These are phyloP conservation scores for Chymomyza fuscimana DNA, from an alignment of 2,888 invertebrate genomes.

Conservation along the genomic window DNA sequence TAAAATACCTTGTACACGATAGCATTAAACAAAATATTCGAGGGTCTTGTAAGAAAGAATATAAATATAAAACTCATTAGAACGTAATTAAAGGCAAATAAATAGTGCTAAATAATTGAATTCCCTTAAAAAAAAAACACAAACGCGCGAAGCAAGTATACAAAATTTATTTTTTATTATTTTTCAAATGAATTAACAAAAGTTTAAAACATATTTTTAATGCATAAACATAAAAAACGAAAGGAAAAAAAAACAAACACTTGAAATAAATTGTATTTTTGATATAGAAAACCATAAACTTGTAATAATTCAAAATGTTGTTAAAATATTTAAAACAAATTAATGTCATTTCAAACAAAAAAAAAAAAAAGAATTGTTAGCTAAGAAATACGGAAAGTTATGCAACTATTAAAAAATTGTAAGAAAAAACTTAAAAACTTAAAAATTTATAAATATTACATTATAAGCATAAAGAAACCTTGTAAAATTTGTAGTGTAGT, in stretches of 20 bases:
- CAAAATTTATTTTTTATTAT: conserved; percentile 19
- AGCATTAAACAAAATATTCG: conserved; percentile 65
- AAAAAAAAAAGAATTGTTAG: neutral
- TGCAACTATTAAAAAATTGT: neutral
- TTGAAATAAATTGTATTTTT: conserved; percentile 54
- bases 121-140: conserved; percentile 19
- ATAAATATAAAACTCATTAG: conserved; percentile 58
- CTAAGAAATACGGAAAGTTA: neutral
- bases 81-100: conserved; percentile 31
- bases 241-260: conserved; percentile 21
- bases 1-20: conserved; percentile 58
- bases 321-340: conserved; percentile 43
- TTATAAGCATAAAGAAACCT: neutral
- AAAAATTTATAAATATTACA: neutral
- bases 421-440: neutral
- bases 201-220: neutral
- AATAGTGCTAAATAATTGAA: conserved; percentile 10
- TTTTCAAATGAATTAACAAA: conserved; percentile 41
- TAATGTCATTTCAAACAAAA: conserved; percentile 30
- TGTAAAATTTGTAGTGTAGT: neutral
- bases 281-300: conserved; percentile 39
- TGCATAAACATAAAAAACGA: conserved; percentile 33
- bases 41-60: conserved; percentile 51
- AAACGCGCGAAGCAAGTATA: conserved; percentile 23
- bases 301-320: conserved; percentile 42